These are phyloP conservation scores for Orientallactaga sibirica DNA, from an alignment of 2,797 vertebrate genomes.

Conservation along the genomic window DNA sequence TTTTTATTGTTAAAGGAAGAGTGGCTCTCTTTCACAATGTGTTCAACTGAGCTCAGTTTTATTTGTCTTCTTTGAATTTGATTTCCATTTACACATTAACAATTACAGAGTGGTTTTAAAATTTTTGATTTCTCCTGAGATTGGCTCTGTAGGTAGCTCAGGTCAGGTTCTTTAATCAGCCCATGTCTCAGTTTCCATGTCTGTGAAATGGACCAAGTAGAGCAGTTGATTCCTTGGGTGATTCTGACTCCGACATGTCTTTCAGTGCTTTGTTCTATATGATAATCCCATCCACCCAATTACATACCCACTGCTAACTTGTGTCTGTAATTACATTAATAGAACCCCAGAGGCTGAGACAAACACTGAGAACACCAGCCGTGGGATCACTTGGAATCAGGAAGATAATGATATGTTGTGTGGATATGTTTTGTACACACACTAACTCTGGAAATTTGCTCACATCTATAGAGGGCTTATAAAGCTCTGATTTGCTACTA, in stretches of 20 bases:
- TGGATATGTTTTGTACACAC: conserved; percentile 56
- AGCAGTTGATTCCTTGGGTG: neutral
- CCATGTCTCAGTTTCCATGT: conserved; percentile 29
- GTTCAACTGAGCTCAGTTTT: conserved; percentile 7
- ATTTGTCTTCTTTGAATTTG: neutral
- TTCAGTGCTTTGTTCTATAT: neutral
- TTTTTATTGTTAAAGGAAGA: neutral
- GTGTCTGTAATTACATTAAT: conserved; percentile 77
- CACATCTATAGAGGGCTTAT: conserved; percentile 32
- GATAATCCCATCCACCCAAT: conserved; percentile 59
- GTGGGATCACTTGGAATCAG: conserved; percentile 48
- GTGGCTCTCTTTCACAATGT: neutral
- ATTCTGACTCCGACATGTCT: conserved; percentile 2
- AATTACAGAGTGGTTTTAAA: neutral
- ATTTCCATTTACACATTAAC: neutral
- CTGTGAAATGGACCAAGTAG: conserved; percentile 21
- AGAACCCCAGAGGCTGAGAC: conserved; percentile 65
- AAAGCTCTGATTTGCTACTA: neutral
- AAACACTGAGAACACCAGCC: conserved; percentile 44
- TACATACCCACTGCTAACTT: conserved; percentile 34
- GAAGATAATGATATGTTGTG: conserved; percentile 71
- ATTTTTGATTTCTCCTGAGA: conserved; percentile 2
- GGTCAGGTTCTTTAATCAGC: neutral
- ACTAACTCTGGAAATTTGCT: conserved; percentile 57
- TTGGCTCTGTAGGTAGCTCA: neutral